Conservation (phyloP, 2,113 vertebrate species). For the Xenopus laevis region DNA sequence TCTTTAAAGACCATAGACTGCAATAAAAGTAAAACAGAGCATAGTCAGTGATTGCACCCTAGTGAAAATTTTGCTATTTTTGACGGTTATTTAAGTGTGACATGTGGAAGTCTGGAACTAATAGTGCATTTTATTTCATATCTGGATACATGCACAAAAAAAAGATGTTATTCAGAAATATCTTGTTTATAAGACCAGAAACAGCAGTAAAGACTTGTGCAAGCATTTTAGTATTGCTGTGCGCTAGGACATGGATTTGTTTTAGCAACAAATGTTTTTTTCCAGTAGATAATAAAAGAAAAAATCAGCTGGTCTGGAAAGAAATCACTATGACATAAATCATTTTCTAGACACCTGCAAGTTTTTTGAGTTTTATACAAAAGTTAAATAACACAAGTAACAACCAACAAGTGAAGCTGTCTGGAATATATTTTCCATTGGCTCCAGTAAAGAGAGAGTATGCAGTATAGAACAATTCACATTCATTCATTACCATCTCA, state of each 20-base stretch:
- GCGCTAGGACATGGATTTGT: neutral
- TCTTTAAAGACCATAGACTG: neutral
- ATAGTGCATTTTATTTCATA: too few relatives aligned
- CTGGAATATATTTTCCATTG: too few relatives aligned
- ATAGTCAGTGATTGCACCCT: neutral
- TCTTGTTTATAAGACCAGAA: slow-evolving; percentile 1
- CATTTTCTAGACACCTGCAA: neutral
- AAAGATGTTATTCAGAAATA: neutral
- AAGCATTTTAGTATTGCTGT: neutral
- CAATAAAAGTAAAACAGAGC: neutral
- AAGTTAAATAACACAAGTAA: too few relatives aligned
- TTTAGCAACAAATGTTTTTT: neutral
- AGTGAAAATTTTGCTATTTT: neutral
- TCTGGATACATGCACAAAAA: neutral
- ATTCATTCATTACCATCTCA: too few relatives aligned
- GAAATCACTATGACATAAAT: neutral
- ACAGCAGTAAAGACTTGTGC: neutral
- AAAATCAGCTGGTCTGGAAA: neutral
- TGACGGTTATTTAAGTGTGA: neutral
- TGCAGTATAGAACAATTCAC: too few relatives aligned
- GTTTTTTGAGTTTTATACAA: too few relatives aligned
- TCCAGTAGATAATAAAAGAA: neutral
- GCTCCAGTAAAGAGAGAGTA: too few relatives aligned
- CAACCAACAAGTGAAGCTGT: too few relatives aligned
- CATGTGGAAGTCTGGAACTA: neutral